These are phyloP conservation scores for Synanthedon andrenaeformis DNA, from an alignment of 2,888 invertebrate species.

Conservation along the genomic window DNA sequence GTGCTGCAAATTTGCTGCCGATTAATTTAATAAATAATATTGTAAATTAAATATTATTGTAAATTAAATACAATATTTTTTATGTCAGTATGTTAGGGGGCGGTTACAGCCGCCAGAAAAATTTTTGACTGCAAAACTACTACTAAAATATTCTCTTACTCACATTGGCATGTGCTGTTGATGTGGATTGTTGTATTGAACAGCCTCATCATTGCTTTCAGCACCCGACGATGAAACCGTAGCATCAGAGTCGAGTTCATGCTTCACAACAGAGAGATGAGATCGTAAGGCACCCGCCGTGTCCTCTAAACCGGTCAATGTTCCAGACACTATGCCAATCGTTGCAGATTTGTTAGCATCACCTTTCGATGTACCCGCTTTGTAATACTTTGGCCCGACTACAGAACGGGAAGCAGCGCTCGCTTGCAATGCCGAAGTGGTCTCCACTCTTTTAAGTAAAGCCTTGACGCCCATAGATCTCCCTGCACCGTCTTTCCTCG, in stretches of 20 bases:
- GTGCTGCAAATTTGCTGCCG: too few relatives aligned
- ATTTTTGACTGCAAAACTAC: too few relatives aligned
- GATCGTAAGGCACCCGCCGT: slow-evolving; percentile 80
- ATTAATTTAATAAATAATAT: too few relatives aligned
- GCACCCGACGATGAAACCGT: slow-evolving; percentile 95
- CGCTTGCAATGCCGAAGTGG: slow-evolving; percentile 52
- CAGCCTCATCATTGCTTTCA: slow-evolving; percentile 92
- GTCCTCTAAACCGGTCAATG: slow-evolving; percentile 76
- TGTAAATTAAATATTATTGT: too few relatives aligned
- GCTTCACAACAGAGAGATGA: slow-evolving; percentile 80
- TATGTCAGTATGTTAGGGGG: too few relatives aligned
- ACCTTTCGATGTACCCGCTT: slow-evolving; percentile 76
- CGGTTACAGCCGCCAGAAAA: too few relatives aligned
- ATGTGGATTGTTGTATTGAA: slow-evolving; percentile 80
- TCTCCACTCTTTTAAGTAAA: slow-evolving; percentile 53
- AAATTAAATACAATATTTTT: too few relatives aligned
- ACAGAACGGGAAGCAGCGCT: slow-evolving; percentile 47
- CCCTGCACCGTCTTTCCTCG: slow-evolving; percentile 68
- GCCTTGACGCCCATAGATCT: slow-evolving; percentile 55
- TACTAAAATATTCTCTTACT: slow-evolving; percentile 47
- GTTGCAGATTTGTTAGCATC: slow-evolving; percentile 80
- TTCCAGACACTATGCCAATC: slow-evolving; percentile 71
- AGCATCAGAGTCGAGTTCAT: slow-evolving; percentile 89
- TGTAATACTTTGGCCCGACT: slow-evolving; percentile 50
- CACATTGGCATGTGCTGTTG: slow-evolving; percentile 84